phyloP scores from a whole-genome alignment of 2,888 invertebrate genomes.

The Drosophila atripex region DNA sequence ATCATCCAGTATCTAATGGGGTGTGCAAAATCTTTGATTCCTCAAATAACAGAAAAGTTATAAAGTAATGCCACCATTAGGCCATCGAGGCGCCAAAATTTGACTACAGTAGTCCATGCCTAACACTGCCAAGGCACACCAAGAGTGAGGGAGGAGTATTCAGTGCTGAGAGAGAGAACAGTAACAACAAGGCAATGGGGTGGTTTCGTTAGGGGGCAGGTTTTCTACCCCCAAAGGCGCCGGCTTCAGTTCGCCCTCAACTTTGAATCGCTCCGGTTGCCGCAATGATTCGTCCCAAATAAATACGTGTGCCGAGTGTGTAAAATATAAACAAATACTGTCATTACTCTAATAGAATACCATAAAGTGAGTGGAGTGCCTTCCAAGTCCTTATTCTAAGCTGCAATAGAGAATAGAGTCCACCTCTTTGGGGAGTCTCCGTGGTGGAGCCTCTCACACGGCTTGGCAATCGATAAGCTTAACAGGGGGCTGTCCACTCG shows the following conservation, averaged over 20 bases:
- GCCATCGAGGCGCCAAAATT: constrained; percentile 59
- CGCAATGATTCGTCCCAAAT: constrained; percentile 18
- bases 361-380: background rate
- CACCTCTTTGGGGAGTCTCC: constrained; percentile 29
- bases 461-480: constrained; percentile 66
- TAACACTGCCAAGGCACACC: constrained; percentile 1
- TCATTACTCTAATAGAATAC: no score
- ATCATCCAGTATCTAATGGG: no score
- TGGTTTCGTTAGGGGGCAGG: constrained; percentile 33
- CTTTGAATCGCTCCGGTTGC: constrained; percentile 26
- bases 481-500: constrained; percentile 67
- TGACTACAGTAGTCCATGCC: constrained; percentile 53
- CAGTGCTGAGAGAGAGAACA: constrained; percentile 11
- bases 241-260: constrained; percentile 43
- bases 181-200: constrained; percentile 28
- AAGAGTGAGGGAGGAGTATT: background rate
- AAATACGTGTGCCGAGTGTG: background rate
- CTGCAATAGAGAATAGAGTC: constrained; percentile 2
- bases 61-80: constrained; percentile 1
- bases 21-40: background rate
- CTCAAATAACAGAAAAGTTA: background rate
- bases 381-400: background rate
- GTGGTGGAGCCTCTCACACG: constrained; percentile 46
- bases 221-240: constrained; percentile 41
- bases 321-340: constrained; percentile 10